These are phyloP conservation scores for Myotis lucifugus DNA, from an alignment of 2,113 vertebrate genomes.

Conservation along the genomic window DNA sequence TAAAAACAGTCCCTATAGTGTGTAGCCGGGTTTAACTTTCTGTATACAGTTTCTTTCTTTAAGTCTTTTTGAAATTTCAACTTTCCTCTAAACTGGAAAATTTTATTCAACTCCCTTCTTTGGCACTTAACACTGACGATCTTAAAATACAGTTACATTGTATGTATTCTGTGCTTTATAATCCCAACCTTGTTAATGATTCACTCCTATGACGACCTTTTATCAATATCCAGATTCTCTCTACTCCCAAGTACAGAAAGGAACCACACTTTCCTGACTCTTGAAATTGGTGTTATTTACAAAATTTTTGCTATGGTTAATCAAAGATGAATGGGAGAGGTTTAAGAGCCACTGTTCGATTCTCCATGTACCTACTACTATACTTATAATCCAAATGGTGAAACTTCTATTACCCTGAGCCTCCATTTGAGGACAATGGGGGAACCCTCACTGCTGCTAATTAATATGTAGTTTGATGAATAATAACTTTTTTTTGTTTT, in stretches of 20 bases:
- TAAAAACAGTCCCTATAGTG: neutral
- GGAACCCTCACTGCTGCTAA: neutral
- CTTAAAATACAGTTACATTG: neutral
- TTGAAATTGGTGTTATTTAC: neutral
- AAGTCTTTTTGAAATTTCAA: neutral
- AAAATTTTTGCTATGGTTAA: neutral
- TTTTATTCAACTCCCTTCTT: neutral
- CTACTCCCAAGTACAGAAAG: neutral
- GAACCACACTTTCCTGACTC: neutral
- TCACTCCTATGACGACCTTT: neutral
- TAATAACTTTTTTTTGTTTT: neutral
- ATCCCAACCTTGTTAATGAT: neutral
- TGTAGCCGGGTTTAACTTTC: neutral
- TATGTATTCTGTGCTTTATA: neutral
- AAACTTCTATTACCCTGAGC: neutral
- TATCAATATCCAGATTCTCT: neutral
- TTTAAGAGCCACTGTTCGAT: neutral
- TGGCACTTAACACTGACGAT: neutral
- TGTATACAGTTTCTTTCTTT: neutral
- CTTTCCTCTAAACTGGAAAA: neutral
- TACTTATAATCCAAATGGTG: neutral
- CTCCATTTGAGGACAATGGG: neutral
- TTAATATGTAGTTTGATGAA: neutral
- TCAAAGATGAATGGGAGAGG: neutral
- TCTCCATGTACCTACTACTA: neutral